Conservation (phyloP, 1,140 invertebrate species). For the Drosophila willistoni region DNA sequence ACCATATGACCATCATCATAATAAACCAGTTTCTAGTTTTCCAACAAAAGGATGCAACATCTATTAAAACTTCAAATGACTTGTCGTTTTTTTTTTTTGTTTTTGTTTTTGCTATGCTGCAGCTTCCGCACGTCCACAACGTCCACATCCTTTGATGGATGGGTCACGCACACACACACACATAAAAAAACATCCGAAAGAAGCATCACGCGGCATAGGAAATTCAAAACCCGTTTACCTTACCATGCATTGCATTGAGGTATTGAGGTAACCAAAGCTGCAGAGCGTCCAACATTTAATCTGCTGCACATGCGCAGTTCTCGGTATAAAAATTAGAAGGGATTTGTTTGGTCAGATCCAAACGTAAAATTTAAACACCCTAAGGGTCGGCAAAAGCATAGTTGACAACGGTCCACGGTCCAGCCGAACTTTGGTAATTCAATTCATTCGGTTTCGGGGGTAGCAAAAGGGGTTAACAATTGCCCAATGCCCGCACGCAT, state of each 20-base stretch:
- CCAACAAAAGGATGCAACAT: slow-evolving; percentile 72
- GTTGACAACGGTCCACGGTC: slow-evolving; percentile 41
- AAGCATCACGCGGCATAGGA: slow-evolving; percentile 62
- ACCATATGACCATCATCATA: slow-evolving; percentile 22
- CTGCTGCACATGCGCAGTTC: slow-evolving; percentile 65
- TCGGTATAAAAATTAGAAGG: slow-evolving; percentile 58
- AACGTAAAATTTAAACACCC: slow-evolving; percentile 43
- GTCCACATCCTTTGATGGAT: slow-evolving; percentile 65
- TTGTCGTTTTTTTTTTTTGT: slow-evolving; percentile 47
- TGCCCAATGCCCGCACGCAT: slow-evolving; percentile 45
- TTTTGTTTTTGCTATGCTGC: slow-evolving; percentile 52
- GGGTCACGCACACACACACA: slow-evolving; percentile 49
- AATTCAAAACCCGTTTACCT: slow-evolving; percentile 72
- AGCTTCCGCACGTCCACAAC: slow-evolving; percentile 46
- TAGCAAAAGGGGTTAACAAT: slow-evolving; percentile 55
- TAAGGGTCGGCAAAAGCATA: slow-evolving; percentile 58
- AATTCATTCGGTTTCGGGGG: slow-evolving; percentile 48
- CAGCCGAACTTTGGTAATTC: slow-evolving; percentile 55
- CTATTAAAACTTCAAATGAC: slow-evolving; percentile 79
- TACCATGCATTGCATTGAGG: slow-evolving; percentile 21
- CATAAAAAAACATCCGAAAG: not conserved
- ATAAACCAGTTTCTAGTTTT: slow-evolving; percentile 62
- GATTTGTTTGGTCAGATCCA: slow-evolving; percentile 79
- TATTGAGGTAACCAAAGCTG: slow-evolving; percentile 56
- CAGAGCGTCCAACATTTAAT: slow-evolving; percentile 68